Base-by-base conservation (phyloP, 1,140 invertebrate genomes). In the Polypedilum pembai region DNA sequence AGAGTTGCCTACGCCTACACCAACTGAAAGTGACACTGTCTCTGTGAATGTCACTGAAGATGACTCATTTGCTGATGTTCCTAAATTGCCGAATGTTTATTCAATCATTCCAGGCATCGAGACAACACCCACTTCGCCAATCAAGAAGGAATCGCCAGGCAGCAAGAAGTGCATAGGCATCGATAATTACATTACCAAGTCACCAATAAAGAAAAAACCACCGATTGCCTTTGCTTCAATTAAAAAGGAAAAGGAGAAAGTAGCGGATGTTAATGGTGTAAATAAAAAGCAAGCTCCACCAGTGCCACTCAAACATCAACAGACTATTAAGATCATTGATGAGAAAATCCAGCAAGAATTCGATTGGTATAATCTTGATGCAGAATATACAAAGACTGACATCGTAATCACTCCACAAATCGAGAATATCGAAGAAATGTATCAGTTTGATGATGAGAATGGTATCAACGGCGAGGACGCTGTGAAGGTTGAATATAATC, bases 11-110 rank as follows among this genome's bases (percentile, higher is more conserved):
- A 69, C 65, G 17, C 65, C 65, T 8, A 18, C 65, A 69, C 65
- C 20, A 56, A 12, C 45, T 33, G 24, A 33, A 33, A 33, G 24
- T 33, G n/a, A 15, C 45, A 8, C 45, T 15, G n/a, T 56, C n/a
- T 15, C 45, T 21, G 20, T 10, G 18, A 18, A 82, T 73, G 80
- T 81, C 78, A 79, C 80, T 78, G 79, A 82, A 75, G 56, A 79
- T 77, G 78, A 81, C 76, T 78, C 83, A 82, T 79, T 82, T 74
- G 79, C 83, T 73, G 83, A 85, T 74, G 84, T 86, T 80, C 85
- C 85, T 77, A 85, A 85, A 78, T 78, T 86, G 78, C 84, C 85
- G 17, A 85, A 85, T 80, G 84, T 86, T 24, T 84, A 84, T 17
- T 84, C 85, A 78, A 85, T 85, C 12, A 83, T 85, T 75, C 84